Evolutionary conservation across 2,797 vertebrate species (phyloP).

Genomic region (Mormyrus proboscirostris): DNA sequence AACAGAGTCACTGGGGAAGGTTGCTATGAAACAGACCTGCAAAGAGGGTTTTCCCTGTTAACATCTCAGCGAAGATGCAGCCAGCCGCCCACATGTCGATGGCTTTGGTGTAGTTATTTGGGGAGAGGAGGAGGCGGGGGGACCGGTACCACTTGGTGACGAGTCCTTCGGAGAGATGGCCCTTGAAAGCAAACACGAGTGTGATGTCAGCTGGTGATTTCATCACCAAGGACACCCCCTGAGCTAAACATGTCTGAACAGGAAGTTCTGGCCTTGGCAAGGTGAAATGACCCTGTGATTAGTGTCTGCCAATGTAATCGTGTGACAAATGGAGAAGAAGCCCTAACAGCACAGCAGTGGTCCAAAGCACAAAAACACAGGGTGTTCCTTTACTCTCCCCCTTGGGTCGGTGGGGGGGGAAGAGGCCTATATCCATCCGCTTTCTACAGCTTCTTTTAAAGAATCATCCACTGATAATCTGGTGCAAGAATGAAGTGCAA

Average conservation of each 20-base stretch:
- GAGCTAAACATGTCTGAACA: slow-evolving; percentile 1
- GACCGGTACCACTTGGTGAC: slow-evolving; percentile 99
- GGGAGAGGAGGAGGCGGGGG: slow-evolving; percentile 93
- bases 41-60: slow-evolving; percentile 96
- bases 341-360: slow-evolving; percentile 4
- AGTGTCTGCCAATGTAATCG: neutral
- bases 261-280: slow-evolving; percentile 11
- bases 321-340: neutral
- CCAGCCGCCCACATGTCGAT: slow-evolving; percentile 99
- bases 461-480: neutral
- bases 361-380: neutral
- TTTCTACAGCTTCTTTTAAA: neutral
- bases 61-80: slow-evolving; percentile 98
- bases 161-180: slow-evolving; percentile 95
- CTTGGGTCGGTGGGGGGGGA: too few relatives aligned
- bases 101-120: slow-evolving; percentile 99
- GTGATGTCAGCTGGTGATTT: neutral
- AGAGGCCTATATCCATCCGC: neutral
- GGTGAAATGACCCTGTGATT: neutral
- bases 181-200: slow-evolving; percentile 54
- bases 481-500: neutral
- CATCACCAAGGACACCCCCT: slow-evolving; percentile 3
- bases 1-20: neutral
- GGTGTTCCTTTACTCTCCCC: neutral
- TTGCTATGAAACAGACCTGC: slow-evolving; percentile 67